Percentiles rank a stretch among this genome's conserved stretches.
These are phyloP conservation scores for Trachymyrmex cornetzi DNA, from an alignment of 1,140 invertebrate species.

Conservation along the genomic window DNA sequence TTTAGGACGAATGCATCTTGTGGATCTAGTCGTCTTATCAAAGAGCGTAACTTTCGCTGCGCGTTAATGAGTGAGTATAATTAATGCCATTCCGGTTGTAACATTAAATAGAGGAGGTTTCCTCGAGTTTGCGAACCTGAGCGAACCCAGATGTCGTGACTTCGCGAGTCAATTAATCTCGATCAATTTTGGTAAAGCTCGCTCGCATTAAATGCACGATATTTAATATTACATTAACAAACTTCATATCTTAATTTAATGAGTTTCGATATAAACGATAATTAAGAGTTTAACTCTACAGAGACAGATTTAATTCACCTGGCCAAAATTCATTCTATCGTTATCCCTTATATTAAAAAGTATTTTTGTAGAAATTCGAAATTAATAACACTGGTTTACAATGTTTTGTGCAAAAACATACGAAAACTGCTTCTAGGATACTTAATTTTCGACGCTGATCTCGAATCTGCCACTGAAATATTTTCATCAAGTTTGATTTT, in stretches of 20 bases:
- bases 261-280: not conserved
- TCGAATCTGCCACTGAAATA: too few relatives aligned
- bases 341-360: not conserved
- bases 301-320: not conserved
- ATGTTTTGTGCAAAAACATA: too few relatives aligned
- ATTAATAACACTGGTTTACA: not conserved
- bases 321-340: not conserved
- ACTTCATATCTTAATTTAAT: not conserved
- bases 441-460: too few relatives aligned
- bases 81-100: slow-evolving; percentile 46
- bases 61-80: slow-evolving; percentile 54
- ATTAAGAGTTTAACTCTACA: not conserved
- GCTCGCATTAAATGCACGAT: slow-evolving; percentile 5
- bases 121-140: slow-evolving; percentile 30
- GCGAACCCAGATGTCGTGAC: slow-evolving; percentile 11
- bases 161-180: slow-evolving; percentile 44
- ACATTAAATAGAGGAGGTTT: slow-evolving; percentile 37
- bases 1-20: not conserved
- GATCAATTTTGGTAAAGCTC: slow-evolving; percentile 23
- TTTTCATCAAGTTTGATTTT: too few relatives aligned
- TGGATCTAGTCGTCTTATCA: slow-evolving; percentile 15
- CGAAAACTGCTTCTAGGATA: too few relatives aligned
- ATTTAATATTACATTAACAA: not conserved
- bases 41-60: slow-evolving; percentile 18
- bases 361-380: not conserved